These are phyloP conservation scores for Asteroscopus sphinx DNA, from an alignment of 2,888 invertebrate genomes.

Conservation along the genomic window DNA sequence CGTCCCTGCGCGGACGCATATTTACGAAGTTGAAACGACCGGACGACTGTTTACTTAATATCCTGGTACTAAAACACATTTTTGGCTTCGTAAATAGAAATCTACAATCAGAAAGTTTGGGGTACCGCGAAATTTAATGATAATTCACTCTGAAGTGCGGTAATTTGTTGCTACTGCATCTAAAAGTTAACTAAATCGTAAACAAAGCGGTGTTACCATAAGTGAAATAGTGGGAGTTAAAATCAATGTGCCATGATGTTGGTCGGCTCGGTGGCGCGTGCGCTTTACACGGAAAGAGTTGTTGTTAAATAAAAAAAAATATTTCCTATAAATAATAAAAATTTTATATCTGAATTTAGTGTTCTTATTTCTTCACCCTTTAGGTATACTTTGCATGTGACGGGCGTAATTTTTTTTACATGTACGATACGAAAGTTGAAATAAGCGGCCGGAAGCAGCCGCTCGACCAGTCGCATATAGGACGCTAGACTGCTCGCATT, in stretches of 20 bases:
- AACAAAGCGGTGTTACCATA: conserved; percentile 14
- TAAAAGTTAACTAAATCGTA: conserved; percentile 1
- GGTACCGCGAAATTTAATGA: conserved; percentile 1
- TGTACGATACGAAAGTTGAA: no score
- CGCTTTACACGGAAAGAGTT: conserved; percentile 70
- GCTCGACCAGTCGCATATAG: no score
- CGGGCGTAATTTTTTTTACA: no score
- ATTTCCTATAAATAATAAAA: conserved; percentile 89
- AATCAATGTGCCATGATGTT: conserved; percentile 78
- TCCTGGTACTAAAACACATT: conserved; percentile 40
- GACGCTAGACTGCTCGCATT: no score
- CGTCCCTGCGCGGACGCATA: conserved; percentile 53
- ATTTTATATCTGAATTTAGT: conserved; percentile 87
- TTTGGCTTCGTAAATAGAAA: conserved; percentile 51
- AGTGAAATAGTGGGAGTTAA: conserved; percentile 30
- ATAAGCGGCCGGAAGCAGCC: no score
- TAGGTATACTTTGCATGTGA: no score
- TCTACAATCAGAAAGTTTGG: conserved; percentile 23
- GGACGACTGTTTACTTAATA: conserved; percentile 41
- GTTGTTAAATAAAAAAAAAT: conserved; percentile 90
- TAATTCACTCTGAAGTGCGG: not conserved
- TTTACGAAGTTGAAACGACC: conserved; percentile 42
- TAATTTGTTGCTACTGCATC: not conserved
- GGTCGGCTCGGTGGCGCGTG: conserved; percentile 64
- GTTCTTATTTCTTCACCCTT: conserved; percentile 65